Percentiles rank a stretch among this genome's conserved stretches.
phyloP scores from a whole-genome alignment of 2,113 vertebrate species.

The Centrocercus urophasianus region DNA sequence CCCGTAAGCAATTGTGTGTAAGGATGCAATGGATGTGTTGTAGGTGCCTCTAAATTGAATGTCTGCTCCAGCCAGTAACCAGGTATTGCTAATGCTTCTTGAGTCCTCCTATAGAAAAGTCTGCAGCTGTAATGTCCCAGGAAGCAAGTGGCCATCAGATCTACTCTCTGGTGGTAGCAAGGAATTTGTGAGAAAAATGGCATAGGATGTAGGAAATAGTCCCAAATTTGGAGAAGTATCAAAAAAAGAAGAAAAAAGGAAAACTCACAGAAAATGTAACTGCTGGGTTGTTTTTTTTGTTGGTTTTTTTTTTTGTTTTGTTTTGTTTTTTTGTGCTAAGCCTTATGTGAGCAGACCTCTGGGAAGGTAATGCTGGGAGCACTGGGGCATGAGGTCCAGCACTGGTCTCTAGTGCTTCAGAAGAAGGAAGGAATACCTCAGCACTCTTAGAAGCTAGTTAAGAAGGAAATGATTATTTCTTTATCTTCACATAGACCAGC shows the following conservation, averaged over 20 bases:
- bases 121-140: neutral
- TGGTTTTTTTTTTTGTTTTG: no score
- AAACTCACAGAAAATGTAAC: neutral
- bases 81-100: neutral
- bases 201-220: neutral
- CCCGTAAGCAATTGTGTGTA: neutral
- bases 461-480: neutral
- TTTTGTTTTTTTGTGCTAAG: neutral
- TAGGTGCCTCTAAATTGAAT: neutral
- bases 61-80: neutral
- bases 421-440: neutral
- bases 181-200: neutral
- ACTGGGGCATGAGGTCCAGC: neutral
- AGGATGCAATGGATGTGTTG: neutral
- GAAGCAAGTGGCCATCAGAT: neutral
- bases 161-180: neutral
- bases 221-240: neutral
- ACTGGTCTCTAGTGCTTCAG: neutral
- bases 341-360: constrained; percentile 21
- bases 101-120: neutral
- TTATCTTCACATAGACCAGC: neutral
- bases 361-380: neutral
- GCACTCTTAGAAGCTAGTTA: neutral
- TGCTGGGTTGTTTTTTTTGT: neutral
- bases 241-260: neutral